Percentiles rank a stretch among this genome's conserved stretches.
phyloP scores from a whole-genome alignment of 2,888 invertebrate genomes.

The Selenia dentaria region DNA sequence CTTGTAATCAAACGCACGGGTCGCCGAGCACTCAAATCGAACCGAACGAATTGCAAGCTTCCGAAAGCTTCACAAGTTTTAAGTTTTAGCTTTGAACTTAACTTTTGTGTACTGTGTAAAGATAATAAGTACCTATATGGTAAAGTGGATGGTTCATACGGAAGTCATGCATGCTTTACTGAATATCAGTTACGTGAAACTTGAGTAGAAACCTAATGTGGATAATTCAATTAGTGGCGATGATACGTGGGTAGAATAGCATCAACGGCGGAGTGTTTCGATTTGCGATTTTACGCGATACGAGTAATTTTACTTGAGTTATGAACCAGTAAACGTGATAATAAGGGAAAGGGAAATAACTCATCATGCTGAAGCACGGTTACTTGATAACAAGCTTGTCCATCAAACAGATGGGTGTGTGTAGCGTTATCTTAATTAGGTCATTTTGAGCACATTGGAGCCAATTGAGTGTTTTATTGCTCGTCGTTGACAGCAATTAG shows the following conservation, averaged over 20 bases:
- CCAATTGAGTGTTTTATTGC: constrained; percentile 3
- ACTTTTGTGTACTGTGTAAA: constrained; percentile 21
- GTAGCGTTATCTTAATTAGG: too few species aligned
- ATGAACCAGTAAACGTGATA: too few species aligned
- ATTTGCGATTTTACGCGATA: too few species aligned
- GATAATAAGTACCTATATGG: too few species aligned
- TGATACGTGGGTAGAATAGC: constrained; percentile 4
- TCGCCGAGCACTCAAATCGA: constrained; percentile 45
- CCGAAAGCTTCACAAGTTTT: constrained; percentile 28
- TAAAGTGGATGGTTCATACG: constrained; percentile 17
- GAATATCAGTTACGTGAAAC: constrained; percentile 26
- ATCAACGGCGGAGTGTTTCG: not conserved
- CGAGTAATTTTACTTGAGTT: too few species aligned
- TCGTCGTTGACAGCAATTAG: constrained; percentile 7
- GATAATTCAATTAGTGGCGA: constrained; percentile 44
- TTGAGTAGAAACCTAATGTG: constrained; percentile 32
- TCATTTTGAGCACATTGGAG: too few species aligned
- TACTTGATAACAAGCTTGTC: too few species aligned
- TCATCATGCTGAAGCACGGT: too few species aligned
- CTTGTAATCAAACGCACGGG: constrained; percentile 40
- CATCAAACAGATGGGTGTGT: too few species aligned
- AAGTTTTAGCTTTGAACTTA: constrained; percentile 29
- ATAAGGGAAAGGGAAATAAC: too few species aligned
- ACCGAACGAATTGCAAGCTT: constrained; percentile 33
- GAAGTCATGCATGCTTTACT: constrained; percentile 16